A percentile compares a stretch with the other conserved stretches of the same genome.
phyloP scores from a whole-genome alignment of 2,113 vertebrate species.

The Dendrocopos noguchii region DNA sequence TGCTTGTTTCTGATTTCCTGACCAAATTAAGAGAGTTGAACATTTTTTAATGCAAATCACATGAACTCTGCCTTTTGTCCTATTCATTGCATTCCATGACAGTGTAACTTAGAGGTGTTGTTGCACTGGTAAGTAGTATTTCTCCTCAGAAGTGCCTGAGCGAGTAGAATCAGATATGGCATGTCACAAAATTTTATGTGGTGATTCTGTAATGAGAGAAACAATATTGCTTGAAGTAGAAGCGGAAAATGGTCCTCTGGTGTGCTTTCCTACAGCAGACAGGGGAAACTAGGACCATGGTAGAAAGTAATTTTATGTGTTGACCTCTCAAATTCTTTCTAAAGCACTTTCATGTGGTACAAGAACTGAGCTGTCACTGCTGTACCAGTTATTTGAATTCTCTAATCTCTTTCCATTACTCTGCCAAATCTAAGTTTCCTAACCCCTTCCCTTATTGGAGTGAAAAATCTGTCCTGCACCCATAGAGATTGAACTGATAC shows the following conservation, averaged over 20 bases:
- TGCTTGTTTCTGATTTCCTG: not conserved
- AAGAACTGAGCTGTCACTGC: not conserved
- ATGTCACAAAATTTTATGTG: slow-evolving; percentile 32
- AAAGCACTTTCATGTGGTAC: slow-evolving; percentile 18
- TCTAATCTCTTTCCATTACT: slow-evolving; percentile 49
- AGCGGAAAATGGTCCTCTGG: slow-evolving; percentile 30
- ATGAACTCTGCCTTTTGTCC: not conserved
- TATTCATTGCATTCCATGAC: not conserved
- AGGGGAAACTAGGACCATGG: slow-evolving; percentile 28
- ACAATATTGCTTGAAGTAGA: slow-evolving; percentile 24
- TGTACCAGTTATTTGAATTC: slow-evolving; percentile 37
- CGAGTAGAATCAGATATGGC: not conserved
- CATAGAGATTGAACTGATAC: slow-evolving; percentile 18
- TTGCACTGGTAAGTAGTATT: not conserved
- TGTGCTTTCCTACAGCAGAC: slow-evolving; percentile 17
- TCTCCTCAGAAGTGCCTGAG: not conserved
- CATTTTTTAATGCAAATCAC: not conserved
- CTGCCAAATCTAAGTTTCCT: slow-evolving; percentile 34
- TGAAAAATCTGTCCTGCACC: not conserved
- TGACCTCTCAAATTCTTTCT: slow-evolving; percentile 51
- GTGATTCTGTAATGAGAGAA: slow-evolving; percentile 48
- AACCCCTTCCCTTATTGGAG: slow-evolving; percentile 26
- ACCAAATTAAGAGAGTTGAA: not conserved
- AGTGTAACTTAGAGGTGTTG: not conserved
- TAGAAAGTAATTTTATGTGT: slow-evolving; percentile 56